Evolutionary conservation across 2,797 vertebrate species (phyloP).

Genomic region (Trachops cirrhosus): DNA sequence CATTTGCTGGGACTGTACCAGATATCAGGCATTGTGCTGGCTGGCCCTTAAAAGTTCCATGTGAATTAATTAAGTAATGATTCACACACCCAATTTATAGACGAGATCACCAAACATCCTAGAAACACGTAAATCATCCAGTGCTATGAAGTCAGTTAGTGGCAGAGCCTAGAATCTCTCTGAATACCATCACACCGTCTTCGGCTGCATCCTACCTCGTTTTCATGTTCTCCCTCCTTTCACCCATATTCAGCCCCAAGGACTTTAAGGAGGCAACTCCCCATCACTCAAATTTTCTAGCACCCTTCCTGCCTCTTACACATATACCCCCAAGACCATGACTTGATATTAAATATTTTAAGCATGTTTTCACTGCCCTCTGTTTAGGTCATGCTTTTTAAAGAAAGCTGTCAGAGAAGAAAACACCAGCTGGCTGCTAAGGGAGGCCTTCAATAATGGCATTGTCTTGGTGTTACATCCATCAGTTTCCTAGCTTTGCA

Average conservation of each 20-base stretch:
- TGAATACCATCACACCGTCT: background rate
- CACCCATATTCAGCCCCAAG: background rate
- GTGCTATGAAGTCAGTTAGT: background rate
- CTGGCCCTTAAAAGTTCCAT: background rate
- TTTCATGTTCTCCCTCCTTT: background rate
- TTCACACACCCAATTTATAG: background rate
- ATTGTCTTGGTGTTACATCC: background rate
- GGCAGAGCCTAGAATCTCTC: background rate
- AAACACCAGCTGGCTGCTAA: background rate
- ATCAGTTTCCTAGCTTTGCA: background rate
- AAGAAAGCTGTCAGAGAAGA: background rate
- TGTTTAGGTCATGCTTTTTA: background rate
- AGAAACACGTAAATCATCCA: background rate
- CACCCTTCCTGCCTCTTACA: background rate
- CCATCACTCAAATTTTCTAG: background rate
- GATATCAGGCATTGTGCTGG: background rate
- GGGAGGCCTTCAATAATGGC: too few species aligned
- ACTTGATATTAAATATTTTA: background rate
- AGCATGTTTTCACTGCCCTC: background rate
- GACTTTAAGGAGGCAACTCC: background rate
- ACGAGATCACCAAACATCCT: background rate
- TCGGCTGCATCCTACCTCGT: background rate
- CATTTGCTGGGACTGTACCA: background rate
- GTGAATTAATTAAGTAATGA: background rate
- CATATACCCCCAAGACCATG: rapidly evolving